Percentiles rank a stretch among this genome's conserved stretches.
Conservation (phyloP, 2,888 invertebrate genomes). For the Sylvicola cinctus region DNA sequence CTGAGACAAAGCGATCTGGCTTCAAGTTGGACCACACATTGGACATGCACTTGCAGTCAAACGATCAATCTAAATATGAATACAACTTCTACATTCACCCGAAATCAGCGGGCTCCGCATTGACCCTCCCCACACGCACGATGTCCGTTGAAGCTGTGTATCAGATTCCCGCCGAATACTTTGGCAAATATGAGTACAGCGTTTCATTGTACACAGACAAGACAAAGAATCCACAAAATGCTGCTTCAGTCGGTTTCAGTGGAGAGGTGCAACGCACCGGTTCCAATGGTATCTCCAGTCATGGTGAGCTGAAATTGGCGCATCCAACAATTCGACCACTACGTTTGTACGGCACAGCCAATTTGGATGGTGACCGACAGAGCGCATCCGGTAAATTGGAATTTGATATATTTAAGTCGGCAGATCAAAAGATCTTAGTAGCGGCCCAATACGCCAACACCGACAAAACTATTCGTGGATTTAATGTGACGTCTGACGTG, state of each 20-base stretch:
- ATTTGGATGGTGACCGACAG: conserved; percentile 21
- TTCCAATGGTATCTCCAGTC: conserved; percentile 21
- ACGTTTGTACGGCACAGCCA: conserved; percentile 24
- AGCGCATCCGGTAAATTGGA: conserved; percentile 24
- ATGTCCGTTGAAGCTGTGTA: conserved; percentile 37
- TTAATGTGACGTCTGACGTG: conserved; percentile 22
- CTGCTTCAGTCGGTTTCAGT: conserved; percentile 33
- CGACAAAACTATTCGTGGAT: conserved; percentile 16
- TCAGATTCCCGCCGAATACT: conserved; percentile 26
- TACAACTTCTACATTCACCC: conserved; percentile 43
- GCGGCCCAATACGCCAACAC: conserved; percentile 15
- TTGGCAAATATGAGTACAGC: conserved; percentile 41
- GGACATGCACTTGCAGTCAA: conserved; percentile 47
- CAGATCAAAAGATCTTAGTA: conserved; percentile 32
- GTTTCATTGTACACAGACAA: conserved; percentile 47
- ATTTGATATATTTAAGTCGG: conserved; percentile 36
- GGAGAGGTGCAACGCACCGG: conserved; percentile 31
- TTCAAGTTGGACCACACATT: conserved; percentile 40
- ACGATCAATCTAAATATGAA: conserved; percentile 50
- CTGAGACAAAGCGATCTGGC: conserved; percentile 37
- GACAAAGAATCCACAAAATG: conserved; percentile 44
- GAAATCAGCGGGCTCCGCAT: conserved; percentile 35
- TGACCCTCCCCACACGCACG: conserved; percentile 47
- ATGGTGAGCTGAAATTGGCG: conserved; percentile 38
- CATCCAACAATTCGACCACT: conserved; percentile 42